A percentile compares a stretch with the other conserved stretches of the same genome.
Conservation (phyloP, 2,113 vertebrate species). For the Peromyscus californicus region DNA sequence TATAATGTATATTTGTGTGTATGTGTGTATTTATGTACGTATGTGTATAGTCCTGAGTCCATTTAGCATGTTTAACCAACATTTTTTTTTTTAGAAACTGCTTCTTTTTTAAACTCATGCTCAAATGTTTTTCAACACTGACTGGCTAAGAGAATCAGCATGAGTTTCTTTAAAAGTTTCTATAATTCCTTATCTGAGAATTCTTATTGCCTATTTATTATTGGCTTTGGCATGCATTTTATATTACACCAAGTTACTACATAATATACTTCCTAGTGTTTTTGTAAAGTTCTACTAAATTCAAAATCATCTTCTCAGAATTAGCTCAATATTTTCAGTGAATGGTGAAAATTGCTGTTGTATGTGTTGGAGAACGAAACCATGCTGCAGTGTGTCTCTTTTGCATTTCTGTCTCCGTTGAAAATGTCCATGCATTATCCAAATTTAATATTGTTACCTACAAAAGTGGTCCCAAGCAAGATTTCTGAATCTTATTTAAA, state of each 20-base stretch:
- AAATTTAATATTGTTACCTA: slow-evolving; percentile 1
- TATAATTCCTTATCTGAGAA: background rate
- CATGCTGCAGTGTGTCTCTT: background rate
- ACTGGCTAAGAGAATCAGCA: background rate
- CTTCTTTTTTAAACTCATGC: background rate
- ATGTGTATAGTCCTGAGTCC: background rate
- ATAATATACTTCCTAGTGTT: background rate
- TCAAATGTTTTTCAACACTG: background rate
- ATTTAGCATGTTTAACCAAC: background rate
- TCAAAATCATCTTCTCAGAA: background rate
- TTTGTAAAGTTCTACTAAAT: background rate
- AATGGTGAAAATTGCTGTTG: background rate
- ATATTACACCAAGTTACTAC: background rate
- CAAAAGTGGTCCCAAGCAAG: slow-evolving; percentile 9
- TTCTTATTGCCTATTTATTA: background rate
- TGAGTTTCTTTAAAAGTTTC: background rate
- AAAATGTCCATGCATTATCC: background rate
- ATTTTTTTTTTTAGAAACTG: slow-evolving; percentile 21
- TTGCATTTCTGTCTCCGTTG: background rate
- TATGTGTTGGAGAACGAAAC: background rate
- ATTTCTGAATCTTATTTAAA: slow-evolving; percentile 13
- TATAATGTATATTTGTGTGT: no score
- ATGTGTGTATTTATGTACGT: background rate
- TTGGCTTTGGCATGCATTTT: background rate
- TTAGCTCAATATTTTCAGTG: background rate